A percentile compares a stretch with the other conserved stretches of the same genome.
Conservation (phyloP, 2,797 vertebrate species). For the Artibeus jamaicensis region DNA sequence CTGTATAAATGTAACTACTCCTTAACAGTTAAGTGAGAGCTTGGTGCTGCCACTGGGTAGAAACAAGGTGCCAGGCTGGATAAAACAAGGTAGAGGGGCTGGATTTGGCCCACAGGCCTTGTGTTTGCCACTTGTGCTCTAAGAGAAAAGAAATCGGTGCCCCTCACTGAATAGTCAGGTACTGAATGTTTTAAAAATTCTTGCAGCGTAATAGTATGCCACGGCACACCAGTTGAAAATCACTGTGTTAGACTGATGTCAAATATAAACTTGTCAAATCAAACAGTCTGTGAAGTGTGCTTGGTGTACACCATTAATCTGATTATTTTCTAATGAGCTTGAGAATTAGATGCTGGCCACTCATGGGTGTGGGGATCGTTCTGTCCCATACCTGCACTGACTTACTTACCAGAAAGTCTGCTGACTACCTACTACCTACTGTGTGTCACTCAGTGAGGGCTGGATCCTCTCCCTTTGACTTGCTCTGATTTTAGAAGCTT, state of each 20-base stretch:
- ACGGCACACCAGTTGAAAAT: not conserved
- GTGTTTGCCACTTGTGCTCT: too few relatives aligned
- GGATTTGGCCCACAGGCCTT: too few relatives aligned
- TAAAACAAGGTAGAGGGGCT: too few relatives aligned
- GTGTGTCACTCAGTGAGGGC: not conserved
- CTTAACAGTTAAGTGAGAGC: too few relatives aligned
- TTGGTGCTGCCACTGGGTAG: too few relatives aligned
- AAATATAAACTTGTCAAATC: not conserved
- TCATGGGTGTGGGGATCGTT: not conserved
- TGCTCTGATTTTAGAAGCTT: not conserved
- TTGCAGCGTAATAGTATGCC: not conserved
- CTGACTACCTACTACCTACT: not conserved
- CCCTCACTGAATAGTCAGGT: not conserved
- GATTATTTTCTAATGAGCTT: not conserved
- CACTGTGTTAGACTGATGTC: not conserved
- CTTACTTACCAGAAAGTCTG: not conserved
- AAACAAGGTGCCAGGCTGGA: too few relatives aligned
- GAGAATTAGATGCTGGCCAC: not conserved
- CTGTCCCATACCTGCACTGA: not conserved
- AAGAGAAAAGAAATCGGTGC: not conserved
- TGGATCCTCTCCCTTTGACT: not conserved
- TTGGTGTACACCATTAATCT: not conserved
- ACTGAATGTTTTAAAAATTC: not conserved
- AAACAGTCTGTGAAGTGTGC: not conserved
- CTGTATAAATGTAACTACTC: too few relatives aligned